phyloP scores from a whole-genome alignment of 2,888 invertebrate species.

The Rhodophaea formosa region DNA sequence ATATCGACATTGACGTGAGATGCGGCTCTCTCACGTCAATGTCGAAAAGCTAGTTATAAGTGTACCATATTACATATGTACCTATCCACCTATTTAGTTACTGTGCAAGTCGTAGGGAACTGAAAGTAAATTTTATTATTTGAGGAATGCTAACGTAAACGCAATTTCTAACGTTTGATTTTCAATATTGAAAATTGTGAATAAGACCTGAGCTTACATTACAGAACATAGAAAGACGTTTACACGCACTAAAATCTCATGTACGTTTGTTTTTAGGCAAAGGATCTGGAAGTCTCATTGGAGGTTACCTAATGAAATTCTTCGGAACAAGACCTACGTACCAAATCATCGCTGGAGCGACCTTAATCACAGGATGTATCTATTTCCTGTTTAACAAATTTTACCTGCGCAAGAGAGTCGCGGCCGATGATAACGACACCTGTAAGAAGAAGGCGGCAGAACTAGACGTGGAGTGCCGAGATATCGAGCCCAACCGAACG shows the following conservation, averaged over 20 bases:
- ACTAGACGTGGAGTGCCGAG: slow-evolving; percentile 58
- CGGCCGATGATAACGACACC: slow-evolving; percentile 78
- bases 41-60: too few relatives aligned
- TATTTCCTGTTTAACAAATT: slow-evolving; percentile 86
- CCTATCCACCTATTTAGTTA: too few relatives aligned
- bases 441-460: slow-evolving; percentile 77
- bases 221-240: too few relatives aligned
- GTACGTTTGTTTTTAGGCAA: slow-evolving; percentile 77
- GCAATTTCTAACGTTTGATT: too few relatives aligned
- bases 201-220: too few relatives aligned
- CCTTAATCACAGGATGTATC: slow-evolving; percentile 83
- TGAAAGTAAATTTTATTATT: too few relatives aligned
- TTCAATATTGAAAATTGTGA: too few relatives aligned
- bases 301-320: slow-evolving; percentile 87
- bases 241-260: neutral
- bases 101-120: too few relatives aligned
- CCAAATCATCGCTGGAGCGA: slow-evolving; percentile 84
- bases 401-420: slow-evolving; percentile 81
- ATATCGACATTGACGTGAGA: too few relatives aligned
- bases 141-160: too few relatives aligned
- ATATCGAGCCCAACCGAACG: slow-evolving; percentile 44
- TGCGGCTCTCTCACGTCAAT: too few relatives aligned
- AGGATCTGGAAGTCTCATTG: slow-evolving; percentile 87
- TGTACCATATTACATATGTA: too few relatives aligned
- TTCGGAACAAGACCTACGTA: slow-evolving; percentile 87